Evolutionary conservation across 92 coral and sea anemone species (phyloP).

Genomic region (Epizoanthus ramosus): DNA sequence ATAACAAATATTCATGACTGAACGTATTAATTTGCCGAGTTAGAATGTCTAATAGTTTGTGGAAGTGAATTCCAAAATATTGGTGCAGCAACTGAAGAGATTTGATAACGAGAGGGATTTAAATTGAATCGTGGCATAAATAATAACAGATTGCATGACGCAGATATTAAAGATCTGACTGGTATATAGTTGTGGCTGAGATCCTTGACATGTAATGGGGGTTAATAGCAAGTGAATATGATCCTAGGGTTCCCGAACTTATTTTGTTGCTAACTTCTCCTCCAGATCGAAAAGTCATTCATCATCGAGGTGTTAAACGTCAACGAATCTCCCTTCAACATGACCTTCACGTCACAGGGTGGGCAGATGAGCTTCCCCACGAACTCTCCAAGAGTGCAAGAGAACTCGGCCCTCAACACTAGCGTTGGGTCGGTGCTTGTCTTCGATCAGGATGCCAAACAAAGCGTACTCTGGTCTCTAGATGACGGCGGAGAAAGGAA

Average conservation of each 20-base stretch:
- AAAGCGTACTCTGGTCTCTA: slow-evolving; percentile 63
- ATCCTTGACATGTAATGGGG: too few species aligned
- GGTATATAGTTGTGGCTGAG: too few species aligned
- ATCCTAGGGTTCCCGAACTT: neutral
- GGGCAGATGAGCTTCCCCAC: slow-evolving; percentile 74
- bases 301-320: slow-evolving; percentile 82
- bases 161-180: too few species aligned
- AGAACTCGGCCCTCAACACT: slow-evolving; percentile 65
- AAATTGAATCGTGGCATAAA: too few species aligned
- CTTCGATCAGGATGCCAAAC: slow-evolving; percentile 70
- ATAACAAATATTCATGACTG: too few species aligned
- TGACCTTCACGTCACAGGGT: slow-evolving; percentile 70
- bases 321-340: slow-evolving; percentile 85
- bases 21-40: too few species aligned
- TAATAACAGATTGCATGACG: too few species aligned
- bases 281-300: slow-evolving; percentile 78
- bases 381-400: slow-evolving; percentile 69
- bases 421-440: slow-evolving; percentile 78
- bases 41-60: too few species aligned
- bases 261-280: neutral
- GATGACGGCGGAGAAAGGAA: slow-evolving; percentile 76
- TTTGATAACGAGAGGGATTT: too few species aligned
- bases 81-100: too few species aligned
- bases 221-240: too few species aligned
- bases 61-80: too few species aligned